Evolutionary conservation across 2,888 invertebrate species (phyloP), one percentile per base, ranked within the genome.

Genomic region (Drosophila subsilvestris): DNA sequence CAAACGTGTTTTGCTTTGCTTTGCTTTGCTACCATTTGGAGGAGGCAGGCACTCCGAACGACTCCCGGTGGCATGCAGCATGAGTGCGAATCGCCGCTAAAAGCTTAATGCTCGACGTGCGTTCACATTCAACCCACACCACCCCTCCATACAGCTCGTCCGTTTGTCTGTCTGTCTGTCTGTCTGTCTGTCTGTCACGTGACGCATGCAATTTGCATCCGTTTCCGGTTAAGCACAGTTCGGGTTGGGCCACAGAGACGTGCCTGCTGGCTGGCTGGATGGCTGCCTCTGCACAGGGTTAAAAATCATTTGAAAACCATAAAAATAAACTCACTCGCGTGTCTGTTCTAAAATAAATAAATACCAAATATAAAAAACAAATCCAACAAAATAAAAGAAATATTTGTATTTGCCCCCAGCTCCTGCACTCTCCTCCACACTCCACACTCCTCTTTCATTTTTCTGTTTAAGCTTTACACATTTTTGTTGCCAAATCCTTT

Each of bases 161-260:
- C 25, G 29, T n/a, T n/a, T 22, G 22, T 3, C 60, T 72, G 81
- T 73, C 75, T 76, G 81, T 75, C 84, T 10, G 27, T 12, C 29
- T 25, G 63, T 55, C 63, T 42, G 70, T 57, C 73, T 75, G 86
- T 77, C 76, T 88, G 86, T 81, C 86, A 86, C 85, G 88, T 89
- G 89, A 86, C 88, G 89, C 89, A 87, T 90, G 89, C 90, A 90
- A 90, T 90, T 90, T 89, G 90, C 90, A 89, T 90, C 90, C 90
- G 90, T 84, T 90, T 86, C 90, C 90, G 90, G 90, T 88, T 69
- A 83, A 79, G 71, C 73, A 73, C 78, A 58, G 79, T 62, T 73
- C 63, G 5, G 29, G 5, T 18, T 12, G 51, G 43, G 17, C 42
- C 12, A 43, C 50, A 37, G 58, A 70, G 42, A 58, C 57, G 65